Conservation (phyloP, 1,140 invertebrate species). For the Drosophila ficusphila region DNA sequence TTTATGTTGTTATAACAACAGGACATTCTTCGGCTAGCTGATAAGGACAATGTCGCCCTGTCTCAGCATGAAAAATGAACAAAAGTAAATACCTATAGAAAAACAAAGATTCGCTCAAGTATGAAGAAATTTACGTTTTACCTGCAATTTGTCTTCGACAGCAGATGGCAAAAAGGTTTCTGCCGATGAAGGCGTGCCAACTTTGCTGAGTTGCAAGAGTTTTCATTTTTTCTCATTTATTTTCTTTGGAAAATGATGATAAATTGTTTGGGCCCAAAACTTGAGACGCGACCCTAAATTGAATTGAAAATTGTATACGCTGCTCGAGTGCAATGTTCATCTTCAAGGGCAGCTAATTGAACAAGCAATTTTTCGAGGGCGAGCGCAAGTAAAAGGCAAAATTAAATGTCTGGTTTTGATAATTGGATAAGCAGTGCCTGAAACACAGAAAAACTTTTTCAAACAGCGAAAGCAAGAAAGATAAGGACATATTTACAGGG, state of each 20-base stretch:
- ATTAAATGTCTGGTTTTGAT: constrained; percentile 67
- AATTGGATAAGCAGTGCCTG: constrained; percentile 58
- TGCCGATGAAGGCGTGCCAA: constrained; percentile 35
- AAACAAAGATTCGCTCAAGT: constrained; percentile 49
- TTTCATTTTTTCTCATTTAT: constrained; percentile 32
- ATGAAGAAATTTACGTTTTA: constrained; percentile 65
- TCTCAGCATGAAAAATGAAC: constrained; percentile 56
- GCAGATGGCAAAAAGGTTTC: constrained; percentile 40
- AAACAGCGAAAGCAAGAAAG: background rate
- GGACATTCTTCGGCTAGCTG: constrained; percentile 10
- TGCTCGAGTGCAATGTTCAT: constrained; percentile 45
- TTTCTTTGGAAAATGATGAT: constrained; percentile 60
- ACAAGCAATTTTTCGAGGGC: constrained; percentile 45
- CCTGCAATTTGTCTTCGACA: constrained; percentile 71
- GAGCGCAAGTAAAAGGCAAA: constrained; percentile 49
- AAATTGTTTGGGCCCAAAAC: constrained; percentile 62
- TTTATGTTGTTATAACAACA: constrained; percentile 15
- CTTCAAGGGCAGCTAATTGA: constrained; percentile 59
- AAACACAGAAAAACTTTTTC: constrained; percentile 31
- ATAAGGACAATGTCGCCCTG: constrained; percentile 39
- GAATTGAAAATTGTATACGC: constrained; percentile 31
- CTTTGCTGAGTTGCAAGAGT: constrained; percentile 57
- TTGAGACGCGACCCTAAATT: constrained; percentile 46
- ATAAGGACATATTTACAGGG: constrained; percentile 21
- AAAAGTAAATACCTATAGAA: constrained; percentile 34